Percentiles rank a stretch among this genome's conserved stretches.
These are phyloP conservation scores for Chydorus sphaericus DNA, from an alignment of 2,888 invertebrate species.

Conservation along the genomic window DNA sequence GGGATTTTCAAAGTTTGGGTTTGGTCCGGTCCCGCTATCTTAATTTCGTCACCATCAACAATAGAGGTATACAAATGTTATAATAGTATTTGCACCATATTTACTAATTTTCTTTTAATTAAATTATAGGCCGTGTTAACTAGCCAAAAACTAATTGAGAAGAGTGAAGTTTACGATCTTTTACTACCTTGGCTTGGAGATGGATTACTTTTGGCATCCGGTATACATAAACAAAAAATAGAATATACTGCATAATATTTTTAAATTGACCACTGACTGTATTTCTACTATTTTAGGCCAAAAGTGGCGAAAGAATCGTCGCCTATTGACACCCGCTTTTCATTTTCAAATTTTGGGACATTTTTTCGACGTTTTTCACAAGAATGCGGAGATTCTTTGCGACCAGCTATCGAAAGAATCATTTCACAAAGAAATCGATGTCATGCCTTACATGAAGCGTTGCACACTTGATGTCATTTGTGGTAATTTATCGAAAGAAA, in stretches of 20 bases:
- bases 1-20: no score
- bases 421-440: constrained; percentile 21
- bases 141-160: constrained; percentile 25
- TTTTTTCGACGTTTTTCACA: constrained; percentile 31
- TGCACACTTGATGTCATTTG: constrained; percentile 31
- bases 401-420: constrained; percentile 14
- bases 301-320: constrained; percentile 31
- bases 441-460: constrained; percentile 27
- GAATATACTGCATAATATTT: background rate
- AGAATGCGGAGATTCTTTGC: constrained; percentile 23
- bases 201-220: constrained; percentile 18
- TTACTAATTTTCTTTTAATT: no score
- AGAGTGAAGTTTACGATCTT: constrained; percentile 21
- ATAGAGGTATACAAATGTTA: background rate
- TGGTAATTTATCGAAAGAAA: constrained; percentile 23
- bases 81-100: no score
- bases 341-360: constrained; percentile 34
- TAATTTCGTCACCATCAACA: background rate
- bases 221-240: background rate
- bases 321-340: constrained; percentile 33
- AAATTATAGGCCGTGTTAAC: constrained; percentile 25
- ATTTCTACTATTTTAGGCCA: no score
- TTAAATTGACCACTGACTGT: background rate
- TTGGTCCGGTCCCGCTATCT: no score
- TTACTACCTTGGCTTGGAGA: constrained; percentile 19